Evolutionary conservation across 2,113 vertebrate genomes (phyloP).

Genomic region (Apteryx mantelli): DNA sequence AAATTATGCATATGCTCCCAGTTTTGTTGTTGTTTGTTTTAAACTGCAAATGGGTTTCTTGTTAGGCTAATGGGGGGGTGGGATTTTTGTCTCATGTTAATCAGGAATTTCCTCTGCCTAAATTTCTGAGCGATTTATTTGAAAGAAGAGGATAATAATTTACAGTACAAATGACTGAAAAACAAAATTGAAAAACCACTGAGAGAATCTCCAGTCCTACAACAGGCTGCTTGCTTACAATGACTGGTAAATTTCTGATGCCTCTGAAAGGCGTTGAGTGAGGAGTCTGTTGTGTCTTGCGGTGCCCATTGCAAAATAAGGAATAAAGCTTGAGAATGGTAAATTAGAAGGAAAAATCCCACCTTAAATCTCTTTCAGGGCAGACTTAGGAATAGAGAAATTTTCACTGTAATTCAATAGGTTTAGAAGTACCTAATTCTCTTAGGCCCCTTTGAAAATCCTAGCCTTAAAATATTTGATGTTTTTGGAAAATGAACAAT

Average conservation of each 20-base stretch:
- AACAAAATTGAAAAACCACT: not conserved
- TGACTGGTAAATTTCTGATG: not conserved
- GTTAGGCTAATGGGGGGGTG: constrained; percentile 49
- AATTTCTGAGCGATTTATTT: not conserved
- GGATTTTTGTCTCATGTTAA: constrained; percentile 42
- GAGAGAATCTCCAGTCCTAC: not conserved
- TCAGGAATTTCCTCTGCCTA: constrained; percentile 26
- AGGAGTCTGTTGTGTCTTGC: not conserved
- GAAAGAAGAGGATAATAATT: not conserved
- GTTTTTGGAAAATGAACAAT: not conserved
- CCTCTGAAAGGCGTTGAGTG: not conserved
- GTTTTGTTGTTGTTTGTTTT: constrained; percentile 47
- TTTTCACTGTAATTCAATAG: not conserved
- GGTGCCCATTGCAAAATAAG: not conserved
- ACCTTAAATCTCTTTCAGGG: not conserved
- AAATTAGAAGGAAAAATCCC: not conserved
- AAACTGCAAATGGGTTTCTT: constrained; percentile 43
- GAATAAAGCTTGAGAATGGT: not conserved
- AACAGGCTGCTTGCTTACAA: not conserved
- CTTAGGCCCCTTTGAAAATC: not conserved
- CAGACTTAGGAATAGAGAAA: not conserved
- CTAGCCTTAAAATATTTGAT: not conserved
- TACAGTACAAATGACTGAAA: not conserved
- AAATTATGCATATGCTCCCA: constrained; percentile 12
- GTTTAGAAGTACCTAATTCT: not conserved